Evolutionary conservation across 2,888 invertebrate species (phyloP), one percentile per base, ranked within the genome.

Genomic region (Asteroscopus sphinx): DNA sequence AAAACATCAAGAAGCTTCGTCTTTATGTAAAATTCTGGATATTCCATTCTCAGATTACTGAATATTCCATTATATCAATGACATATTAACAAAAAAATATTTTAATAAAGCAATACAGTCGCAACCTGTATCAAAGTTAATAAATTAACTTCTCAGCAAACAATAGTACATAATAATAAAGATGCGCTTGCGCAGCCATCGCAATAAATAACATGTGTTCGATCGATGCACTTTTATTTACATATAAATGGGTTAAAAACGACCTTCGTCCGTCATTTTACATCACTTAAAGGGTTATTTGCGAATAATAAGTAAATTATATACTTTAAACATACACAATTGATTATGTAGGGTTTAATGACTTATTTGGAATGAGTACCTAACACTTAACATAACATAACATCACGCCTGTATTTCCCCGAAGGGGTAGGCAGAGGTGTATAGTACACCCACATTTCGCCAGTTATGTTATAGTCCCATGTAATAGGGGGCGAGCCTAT

Each of bases 201-300:
- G 76, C 78, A 79, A 86, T 87, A 84, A 84, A 86, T 80, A 73
- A 75, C 73, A 67, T 66, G 65, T 13, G 56, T 51, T 66, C 69
- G 81, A 83, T 85, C 80, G 81, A 87, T 85, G 79, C 76, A 70
- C 65, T 64, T 69, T 79, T 80, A 85, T 90, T 86, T 80, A 77
- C 86, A 88, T 90, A 77, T 82, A 85, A 84, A 90, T 86, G 69
- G 77, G 46, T 74, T 79, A 73, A 80, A 81, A 82, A 84, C 73
- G 75, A 73, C 71, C 68, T 66, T 57, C 61, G 73, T 73, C 71
- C 69, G 67, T 67, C 68, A 71, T 77, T 78, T 74, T 61, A 61
- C 56, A 46, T 47, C 67, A 68, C 61, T 74, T 69, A 64, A 49
- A 51, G 30, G 51, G 41, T 56, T 73, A 68, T 66, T 53, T 49